A percentile compares a stretch with the other conserved stretches of the same genome.
Evolutionary conservation across 2,113 vertebrate species (phyloP).

Genomic region (Falco punctatus): DNA sequence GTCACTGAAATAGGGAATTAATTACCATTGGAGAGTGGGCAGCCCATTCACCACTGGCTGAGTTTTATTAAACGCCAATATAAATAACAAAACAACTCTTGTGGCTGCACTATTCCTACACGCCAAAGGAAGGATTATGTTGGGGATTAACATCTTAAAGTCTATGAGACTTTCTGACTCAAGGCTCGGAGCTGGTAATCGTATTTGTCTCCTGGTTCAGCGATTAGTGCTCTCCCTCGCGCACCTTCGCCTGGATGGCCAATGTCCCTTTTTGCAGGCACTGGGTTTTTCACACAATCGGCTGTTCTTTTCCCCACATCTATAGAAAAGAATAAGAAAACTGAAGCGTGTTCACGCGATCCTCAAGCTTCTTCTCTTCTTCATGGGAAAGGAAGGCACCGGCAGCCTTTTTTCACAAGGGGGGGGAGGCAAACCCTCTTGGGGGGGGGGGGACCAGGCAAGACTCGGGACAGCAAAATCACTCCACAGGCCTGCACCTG

Average conservation of each 20-base stretch:
- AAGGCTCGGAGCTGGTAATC: conserved; percentile 85
- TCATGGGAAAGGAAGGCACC: conserved; percentile 61
- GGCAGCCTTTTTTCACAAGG: conserved; percentile 18
- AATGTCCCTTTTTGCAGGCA: conserved; percentile 84
- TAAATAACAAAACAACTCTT: conserved; percentile 90
- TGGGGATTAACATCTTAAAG: conserved; percentile 87
- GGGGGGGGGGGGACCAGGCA: background rate
- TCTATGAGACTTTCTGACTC: conserved; percentile 91
- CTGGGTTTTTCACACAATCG: conserved; percentile 56
- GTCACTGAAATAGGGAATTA: conserved; percentile 90
- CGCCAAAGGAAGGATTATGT: conserved; percentile 87
- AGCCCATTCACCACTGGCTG: conserved; percentile 82
- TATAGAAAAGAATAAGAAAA: conserved; percentile 66
- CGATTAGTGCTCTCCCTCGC: conserved; percentile 80
- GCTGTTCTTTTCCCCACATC: conserved; percentile 76
- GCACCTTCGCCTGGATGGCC: conserved; percentile 78
- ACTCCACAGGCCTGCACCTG: conserved; percentile 51
- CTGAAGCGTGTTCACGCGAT: conserved; percentile 49
- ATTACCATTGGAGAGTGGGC: conserved; percentile 88
- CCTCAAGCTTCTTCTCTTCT: conserved; percentile 67
- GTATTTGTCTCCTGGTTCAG: conserved; percentile 86
- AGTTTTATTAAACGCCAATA: conserved; percentile 91
- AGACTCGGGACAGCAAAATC: background rate
- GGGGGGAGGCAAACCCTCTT: background rate
- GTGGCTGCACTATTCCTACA: conserved; percentile 85